Base-by-base conservation (phyloP, 2,113 vertebrate species). In the Turnix velox region DNA sequence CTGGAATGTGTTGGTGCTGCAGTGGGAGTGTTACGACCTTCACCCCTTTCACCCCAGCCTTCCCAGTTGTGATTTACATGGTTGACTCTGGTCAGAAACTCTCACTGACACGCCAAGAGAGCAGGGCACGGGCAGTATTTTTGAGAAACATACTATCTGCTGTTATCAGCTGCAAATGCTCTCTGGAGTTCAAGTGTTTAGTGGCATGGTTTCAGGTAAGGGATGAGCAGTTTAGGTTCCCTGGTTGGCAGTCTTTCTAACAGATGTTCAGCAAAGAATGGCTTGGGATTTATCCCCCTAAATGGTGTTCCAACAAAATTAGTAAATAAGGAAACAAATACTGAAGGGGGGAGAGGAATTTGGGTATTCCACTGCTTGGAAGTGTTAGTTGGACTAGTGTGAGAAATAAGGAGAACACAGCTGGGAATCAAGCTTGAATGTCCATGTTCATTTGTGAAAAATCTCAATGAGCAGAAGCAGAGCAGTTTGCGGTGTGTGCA, bases 81-180 rank as follows among this genome's bases (percentile, higher is more conserved):
- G 19, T 31, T 87, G 78, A 9, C 54, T 71, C 73, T 61, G 10
- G 6, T 49, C 37, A 52, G 40, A 63, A 93, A 33, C n/a, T 39
- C 43, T 61, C 28, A 2, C n/a, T 77, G 3, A 74, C 83, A 14
- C 33, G 17, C 4, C 0, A 0, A 6, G 40, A 37, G 67, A 25
- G 2, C 33, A 51, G 40, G n/a, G 7, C 6, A 22, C n/a, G 28
- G 40, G 1, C 16, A 75, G 16, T 78, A 24, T 9, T 48, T 49
- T 61, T 48, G 52, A 52, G 65, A 28, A 51, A 2, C 52, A 3
- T 5, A 0, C 14, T 46, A 30, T n/a, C 71, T 27, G n/a, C 59
- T 78, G 4, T 61, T 22, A 1, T 52, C 73, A 73, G 54, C 52
- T 88, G 80, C 57, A 48, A 18, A 7, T 51, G 72, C 51, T 85